Evolutionary conservation across 2,797 vertebrate species (phyloP).

Genomic region (Propithecus perrieri): DNA sequence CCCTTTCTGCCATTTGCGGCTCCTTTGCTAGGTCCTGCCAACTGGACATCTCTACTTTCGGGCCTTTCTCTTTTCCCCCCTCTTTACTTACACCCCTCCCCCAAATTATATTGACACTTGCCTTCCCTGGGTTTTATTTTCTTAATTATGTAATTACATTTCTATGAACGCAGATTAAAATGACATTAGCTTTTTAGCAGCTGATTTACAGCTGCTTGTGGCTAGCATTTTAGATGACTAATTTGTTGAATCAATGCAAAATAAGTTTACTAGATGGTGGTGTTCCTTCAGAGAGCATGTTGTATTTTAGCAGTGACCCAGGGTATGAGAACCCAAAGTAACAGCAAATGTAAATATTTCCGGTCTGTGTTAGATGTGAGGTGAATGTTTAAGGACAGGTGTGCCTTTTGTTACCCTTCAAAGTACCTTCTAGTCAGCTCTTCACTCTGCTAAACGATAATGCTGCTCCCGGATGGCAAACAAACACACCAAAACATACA

Average conservation of each 20-base stretch:
- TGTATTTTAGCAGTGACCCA: neutral
- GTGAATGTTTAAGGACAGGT: neutral
- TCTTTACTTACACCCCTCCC: neutral
- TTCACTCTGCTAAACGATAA: neutral
- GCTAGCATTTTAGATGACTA: conserved; percentile 13
- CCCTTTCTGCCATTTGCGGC: neutral
- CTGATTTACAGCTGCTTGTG: neutral
- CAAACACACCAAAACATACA: neutral
- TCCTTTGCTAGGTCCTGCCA: neutral
- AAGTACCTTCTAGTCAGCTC: neutral
- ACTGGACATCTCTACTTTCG: neutral
- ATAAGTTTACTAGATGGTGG: neutral
- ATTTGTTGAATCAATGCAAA: conserved; percentile 43
- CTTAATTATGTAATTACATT: neutral
- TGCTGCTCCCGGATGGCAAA: neutral
- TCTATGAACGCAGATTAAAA: neutral
- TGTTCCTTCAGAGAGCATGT: neutral
- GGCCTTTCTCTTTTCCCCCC: neutral
- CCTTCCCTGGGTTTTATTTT: neutral
- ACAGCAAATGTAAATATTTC: neutral
- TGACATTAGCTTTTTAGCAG: neutral
- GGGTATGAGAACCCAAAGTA: neutral
- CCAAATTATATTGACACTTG: neutral
- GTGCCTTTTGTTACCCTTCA: neutral
- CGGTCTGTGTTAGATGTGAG: neutral